Conservation (phyloP, 2,797 vertebrate genomes). For the Perodicticus potto region DNA sequence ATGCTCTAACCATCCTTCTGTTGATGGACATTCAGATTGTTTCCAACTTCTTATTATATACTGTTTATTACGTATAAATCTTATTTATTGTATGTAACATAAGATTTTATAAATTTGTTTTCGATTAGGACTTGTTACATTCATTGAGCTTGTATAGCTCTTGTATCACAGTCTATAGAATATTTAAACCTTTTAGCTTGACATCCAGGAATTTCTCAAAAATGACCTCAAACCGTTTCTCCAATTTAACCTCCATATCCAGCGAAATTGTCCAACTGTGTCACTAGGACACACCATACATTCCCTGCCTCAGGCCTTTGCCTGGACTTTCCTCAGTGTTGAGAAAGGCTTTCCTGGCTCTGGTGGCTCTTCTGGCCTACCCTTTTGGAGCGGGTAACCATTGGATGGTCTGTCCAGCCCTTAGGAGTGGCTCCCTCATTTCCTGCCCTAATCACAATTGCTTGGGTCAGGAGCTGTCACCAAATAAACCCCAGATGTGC, state of each 20-base stretch:
- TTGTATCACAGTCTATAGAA: not conserved
- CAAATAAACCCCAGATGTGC: not conserved
- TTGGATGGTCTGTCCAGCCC: not conserved
- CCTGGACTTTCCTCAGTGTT: not conserved
- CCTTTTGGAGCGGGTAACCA: not conserved
- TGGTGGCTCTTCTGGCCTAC: not conserved
- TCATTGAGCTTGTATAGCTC: not conserved
- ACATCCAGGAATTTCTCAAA: constrained; percentile 19
- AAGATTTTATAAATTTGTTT: not conserved
- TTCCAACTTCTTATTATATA: constrained; percentile 42
- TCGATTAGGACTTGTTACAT: not conserved
- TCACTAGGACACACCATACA: not conserved
- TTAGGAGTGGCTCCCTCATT: not conserved
- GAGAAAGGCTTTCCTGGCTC: not conserved
- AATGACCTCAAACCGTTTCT: constrained; percentile 6
- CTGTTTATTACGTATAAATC: no score
- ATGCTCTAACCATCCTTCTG: constrained; percentile 11
- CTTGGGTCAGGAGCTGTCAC: constrained; percentile 7
- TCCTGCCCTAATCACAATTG: not conserved
- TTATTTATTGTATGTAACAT: no score
- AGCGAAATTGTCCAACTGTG: not conserved
- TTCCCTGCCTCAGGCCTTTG: not conserved
- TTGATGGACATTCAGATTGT: not conserved
- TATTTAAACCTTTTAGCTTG: constrained; percentile 26
- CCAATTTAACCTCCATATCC: not conserved